A percentile compares a stretch with the other conserved stretches of the same genome.
Evolutionary conservation across 1,140 invertebrate species (phyloP).

Genomic region (Myzus persicae): DNA sequence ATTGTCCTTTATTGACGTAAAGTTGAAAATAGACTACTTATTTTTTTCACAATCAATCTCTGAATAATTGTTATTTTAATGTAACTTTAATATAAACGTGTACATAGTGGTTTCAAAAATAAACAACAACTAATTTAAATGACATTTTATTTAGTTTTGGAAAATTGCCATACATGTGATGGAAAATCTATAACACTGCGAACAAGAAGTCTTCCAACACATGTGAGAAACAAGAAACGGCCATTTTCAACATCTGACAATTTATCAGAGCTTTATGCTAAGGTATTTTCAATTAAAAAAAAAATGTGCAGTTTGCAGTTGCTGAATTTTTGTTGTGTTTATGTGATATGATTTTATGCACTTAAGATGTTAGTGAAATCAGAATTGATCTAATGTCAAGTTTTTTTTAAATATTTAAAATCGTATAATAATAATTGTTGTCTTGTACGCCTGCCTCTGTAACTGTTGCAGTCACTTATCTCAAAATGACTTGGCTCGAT

Average conservation of each 20-base stretch:
- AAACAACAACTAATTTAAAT: not conserved
- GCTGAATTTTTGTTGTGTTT: no score
- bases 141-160: constrained; percentile 66
- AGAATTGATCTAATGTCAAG: no score
- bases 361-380: no score
- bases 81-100: not conserved
- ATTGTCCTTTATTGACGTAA: not conserved
- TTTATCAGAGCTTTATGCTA: constrained; percentile 75
- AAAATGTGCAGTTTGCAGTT: not conserved
- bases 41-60: not conserved
- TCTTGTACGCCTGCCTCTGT: no score
- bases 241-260: constrained; percentile 75
- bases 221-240: constrained; percentile 71
- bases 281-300: constrained; percentile 66
- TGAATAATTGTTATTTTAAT: not conserved
- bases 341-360: no score
- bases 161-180: constrained; percentile 65
- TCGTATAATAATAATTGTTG: no score
- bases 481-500: no score
- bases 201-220: constrained; percentile 74
- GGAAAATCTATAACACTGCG: constrained; percentile 69
- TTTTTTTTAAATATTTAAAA: no score
- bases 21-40: not conserved
- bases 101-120: no score
- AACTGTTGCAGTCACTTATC: no score